Conservation (phyloP, 2,888 invertebrate genomes). For the Caenorhabditis angaria region DNA sequence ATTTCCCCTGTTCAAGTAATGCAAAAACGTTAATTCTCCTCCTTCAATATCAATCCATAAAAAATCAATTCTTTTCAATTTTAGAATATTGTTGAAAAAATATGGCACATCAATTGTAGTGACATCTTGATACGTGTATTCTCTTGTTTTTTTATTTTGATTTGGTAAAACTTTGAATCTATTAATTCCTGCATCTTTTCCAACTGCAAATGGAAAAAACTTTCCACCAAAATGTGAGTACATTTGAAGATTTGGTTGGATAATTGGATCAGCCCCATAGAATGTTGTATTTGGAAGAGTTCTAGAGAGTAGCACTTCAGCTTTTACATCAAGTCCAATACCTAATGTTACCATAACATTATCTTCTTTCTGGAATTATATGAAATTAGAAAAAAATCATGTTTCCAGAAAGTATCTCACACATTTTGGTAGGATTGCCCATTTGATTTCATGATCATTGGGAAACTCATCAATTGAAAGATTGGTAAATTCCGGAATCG, state of each 20-base stretch:
- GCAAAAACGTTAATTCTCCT: too few relatives aligned
- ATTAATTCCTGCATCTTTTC: constrained; percentile 15
- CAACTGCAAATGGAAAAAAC: constrained; percentile 44
- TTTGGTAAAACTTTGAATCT: constrained; percentile 25
- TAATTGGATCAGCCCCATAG: constrained; percentile 45
- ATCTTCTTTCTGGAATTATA: background rate
- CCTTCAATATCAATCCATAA: constrained; percentile 42
- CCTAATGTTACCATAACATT: constrained; percentile 12
- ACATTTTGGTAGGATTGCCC: background rate
- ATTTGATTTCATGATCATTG: background rate
- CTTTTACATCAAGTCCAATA: constrained; percentile 23
- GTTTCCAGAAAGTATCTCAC: too few relatives aligned
- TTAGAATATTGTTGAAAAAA: constrained; percentile 22
- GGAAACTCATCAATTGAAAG: background rate
- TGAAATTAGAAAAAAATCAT: too few relatives aligned
- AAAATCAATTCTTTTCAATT: constrained; percentile 28
- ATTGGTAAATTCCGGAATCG: background rate
- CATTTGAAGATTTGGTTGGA: constrained; percentile 29
- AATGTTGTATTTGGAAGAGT: constrained; percentile 5
- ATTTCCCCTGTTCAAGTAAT: too few relatives aligned
- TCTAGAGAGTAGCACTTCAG: constrained; percentile 4
- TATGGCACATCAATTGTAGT: constrained; percentile 32
- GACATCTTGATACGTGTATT: constrained; percentile 29
- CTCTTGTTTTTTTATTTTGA: constrained; percentile 27
- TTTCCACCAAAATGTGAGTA: constrained; percentile 35